phyloP scores from a whole-genome alignment of 2,797 vertebrate genomes.

The Sarcophilus harrisii region DNA sequence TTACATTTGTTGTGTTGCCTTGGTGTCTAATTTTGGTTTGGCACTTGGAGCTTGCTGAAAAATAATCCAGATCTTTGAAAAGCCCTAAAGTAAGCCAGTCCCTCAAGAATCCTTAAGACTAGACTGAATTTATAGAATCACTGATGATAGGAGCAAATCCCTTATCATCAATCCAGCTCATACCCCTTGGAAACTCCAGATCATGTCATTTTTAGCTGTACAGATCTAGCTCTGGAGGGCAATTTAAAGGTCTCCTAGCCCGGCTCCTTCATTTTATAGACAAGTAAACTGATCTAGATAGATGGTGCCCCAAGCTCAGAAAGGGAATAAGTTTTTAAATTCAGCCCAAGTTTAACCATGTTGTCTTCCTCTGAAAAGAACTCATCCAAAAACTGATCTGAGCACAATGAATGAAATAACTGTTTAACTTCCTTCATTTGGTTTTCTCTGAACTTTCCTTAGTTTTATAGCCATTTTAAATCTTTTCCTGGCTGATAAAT shows the following conservation, averaged over 20 bases:
- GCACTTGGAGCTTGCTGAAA: neutral
- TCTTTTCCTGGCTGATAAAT: neutral
- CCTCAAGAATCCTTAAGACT: neutral
- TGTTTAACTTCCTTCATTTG: neutral
- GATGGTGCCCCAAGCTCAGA: neutral
- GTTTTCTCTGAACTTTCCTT: neutral
- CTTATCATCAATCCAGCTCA: too few relatives aligned
- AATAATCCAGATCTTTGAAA: neutral
- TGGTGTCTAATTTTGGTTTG: neutral
- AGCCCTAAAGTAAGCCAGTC: neutral
- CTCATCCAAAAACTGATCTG: neutral
- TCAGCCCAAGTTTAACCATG: neutral
- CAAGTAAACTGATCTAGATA: neutral
- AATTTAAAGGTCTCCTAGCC: neutral
- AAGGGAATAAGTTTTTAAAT: neutral
- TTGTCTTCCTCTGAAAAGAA: neutral
- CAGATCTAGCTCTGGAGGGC: neutral
- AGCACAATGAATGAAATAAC: neutral
- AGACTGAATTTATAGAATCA: neutral
- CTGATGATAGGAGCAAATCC: neutral
- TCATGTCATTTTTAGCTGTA: neutral
- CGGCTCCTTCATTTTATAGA: neutral
- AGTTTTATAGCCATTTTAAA: constrained; percentile 33
- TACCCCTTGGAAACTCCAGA: neutral
- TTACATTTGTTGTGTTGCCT: neutral